Conservation (phyloP, 2,113 vertebrate species). For the Xiphophorus couchianus region DNA sequence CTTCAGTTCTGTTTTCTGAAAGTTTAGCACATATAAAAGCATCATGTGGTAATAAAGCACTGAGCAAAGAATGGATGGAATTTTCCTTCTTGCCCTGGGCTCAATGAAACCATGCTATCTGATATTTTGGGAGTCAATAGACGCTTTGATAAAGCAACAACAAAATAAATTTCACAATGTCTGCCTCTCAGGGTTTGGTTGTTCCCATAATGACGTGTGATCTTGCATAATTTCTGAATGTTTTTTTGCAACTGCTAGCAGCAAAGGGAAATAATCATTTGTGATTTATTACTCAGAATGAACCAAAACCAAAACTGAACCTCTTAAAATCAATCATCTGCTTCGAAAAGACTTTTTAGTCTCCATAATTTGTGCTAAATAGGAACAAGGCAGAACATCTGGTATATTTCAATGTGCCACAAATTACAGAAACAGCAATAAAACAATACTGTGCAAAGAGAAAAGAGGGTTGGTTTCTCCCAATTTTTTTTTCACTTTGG, state of each 20-base stretch:
- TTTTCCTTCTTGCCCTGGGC: neutral
- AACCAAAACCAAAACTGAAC: neutral
- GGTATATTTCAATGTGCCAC: slow-evolving; percentile 6
- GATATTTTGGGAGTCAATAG: slow-evolving; percentile 7
- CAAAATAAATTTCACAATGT: neutral
- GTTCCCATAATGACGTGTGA: neutral
- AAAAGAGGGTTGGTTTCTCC: neutral
- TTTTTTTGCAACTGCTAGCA: neutral
- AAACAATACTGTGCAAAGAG: neutral
- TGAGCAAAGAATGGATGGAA: neutral
- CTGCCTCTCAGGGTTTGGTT: slow-evolving; percentile 2
- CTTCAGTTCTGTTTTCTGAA: neutral
- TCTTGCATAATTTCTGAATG: neutral
- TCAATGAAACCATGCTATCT: slow-evolving; percentile 7
- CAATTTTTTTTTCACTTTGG: neutral
- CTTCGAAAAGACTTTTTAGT: slow-evolving; percentile 23
- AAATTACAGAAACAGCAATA: slow-evolving; percentile 7
- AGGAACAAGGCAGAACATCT: slow-evolving; percentile 5
- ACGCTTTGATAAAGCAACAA: neutral
- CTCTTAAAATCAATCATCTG: neutral
- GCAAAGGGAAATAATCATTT: neutral
- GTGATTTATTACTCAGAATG: slow-evolving; percentile 1
- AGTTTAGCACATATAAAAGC: neutral
- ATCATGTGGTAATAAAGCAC: neutral
- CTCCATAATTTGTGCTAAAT: slow-evolving; percentile 7